phyloP scores from a whole-genome alignment of 1,140 invertebrate genomes.

The Nautilus pompilius region DNA sequence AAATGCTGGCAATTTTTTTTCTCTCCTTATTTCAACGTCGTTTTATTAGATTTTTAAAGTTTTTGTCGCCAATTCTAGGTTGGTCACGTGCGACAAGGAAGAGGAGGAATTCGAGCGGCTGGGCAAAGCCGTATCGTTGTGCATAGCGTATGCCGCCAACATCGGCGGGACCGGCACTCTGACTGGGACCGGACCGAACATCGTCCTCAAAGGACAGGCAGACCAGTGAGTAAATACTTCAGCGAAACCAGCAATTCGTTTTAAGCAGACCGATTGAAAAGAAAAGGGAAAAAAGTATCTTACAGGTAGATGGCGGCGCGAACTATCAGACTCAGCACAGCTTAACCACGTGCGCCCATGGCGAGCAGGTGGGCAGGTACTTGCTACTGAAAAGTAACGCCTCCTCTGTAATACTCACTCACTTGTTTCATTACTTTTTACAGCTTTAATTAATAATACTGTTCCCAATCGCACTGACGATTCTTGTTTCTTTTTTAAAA shows the following conservation, averaged over 20 bases:
- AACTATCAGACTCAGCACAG: background rate
- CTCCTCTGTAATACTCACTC: no score
- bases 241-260: no score
- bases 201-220: constrained; percentile 64
- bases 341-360: background rate
- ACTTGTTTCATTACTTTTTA: no score
- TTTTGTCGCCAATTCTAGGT: no score
- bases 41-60: no score
- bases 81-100: constrained; percentile 7
- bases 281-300: background rate
- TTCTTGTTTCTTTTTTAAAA: no score
- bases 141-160: constrained; percentile 76
- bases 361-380: background rate
- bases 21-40: no score
- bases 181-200: constrained; percentile 84
- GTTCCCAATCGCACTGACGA: no score
- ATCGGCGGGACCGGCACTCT: constrained; percentile 82
- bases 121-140: constrained; percentile 57
- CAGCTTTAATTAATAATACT: no score
- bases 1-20: no score
- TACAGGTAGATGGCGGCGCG: background rate
- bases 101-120: constrained; percentile 22
- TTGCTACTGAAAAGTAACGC: no score
- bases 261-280: background rate
- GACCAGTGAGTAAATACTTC: constrained; percentile 14